Percentiles rank a stretch among this genome's conserved stretches.
phyloP scores from a whole-genome alignment of 2,113 vertebrate species.

The Zosterops pallidus region DNA sequence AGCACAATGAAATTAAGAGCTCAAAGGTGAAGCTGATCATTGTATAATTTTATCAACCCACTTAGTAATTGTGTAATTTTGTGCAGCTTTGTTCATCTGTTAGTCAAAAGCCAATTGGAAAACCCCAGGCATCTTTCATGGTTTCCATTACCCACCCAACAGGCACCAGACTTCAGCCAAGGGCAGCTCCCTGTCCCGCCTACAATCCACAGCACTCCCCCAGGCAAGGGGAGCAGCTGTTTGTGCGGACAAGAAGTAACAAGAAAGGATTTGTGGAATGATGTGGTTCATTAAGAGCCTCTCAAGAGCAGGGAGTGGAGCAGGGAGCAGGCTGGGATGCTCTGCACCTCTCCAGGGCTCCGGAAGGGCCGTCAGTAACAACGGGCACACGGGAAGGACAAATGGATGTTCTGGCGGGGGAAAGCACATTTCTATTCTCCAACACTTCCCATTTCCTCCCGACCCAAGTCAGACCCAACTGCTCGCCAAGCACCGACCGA shows the following conservation, averaged over 20 bases:
- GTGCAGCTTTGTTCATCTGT: background rate
- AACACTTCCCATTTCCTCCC: fast-evolving
- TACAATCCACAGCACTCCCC: fast-evolving
- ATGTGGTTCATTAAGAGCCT: fast-evolving
- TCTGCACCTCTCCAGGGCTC: background rate
- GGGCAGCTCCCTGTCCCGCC: background rate
- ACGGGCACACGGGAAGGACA: background rate
- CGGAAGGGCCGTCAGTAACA: background rate
- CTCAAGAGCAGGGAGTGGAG: fast-evolving
- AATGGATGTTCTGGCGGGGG: background rate
- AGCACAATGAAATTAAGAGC: background rate
- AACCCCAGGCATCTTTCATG: background rate
- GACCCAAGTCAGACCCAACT: fast-evolving
- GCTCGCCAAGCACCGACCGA: fast-evolving
- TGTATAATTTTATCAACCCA: background rate
- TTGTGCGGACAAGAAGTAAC: fast-evolving
- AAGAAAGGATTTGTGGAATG: background rate
- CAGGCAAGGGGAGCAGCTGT: background rate
- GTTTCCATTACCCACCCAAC: background rate
- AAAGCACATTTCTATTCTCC: background rate
- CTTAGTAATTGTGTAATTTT: background rate
- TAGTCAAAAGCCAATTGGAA: background rate
- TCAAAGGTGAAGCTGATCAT: background rate
- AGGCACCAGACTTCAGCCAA: background rate
- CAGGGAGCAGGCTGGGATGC: background rate